phyloP scores from a whole-genome alignment of 2,113 vertebrate species.

The Orthochromis malagaraziensis region DNA sequence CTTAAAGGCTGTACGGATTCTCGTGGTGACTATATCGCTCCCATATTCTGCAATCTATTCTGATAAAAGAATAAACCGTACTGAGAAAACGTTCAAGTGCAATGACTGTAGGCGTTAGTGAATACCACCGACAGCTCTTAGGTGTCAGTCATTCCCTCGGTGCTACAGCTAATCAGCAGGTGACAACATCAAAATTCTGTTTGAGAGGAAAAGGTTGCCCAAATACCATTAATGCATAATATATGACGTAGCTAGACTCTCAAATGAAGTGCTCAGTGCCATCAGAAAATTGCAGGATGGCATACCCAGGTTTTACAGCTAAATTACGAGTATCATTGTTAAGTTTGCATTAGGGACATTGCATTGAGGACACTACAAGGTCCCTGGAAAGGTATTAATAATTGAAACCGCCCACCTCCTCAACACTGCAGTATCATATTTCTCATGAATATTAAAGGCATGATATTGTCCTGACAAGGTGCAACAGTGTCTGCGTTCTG shows the following conservation, averaged over 20 bases:
- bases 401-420: constrained; percentile 33
- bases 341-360: neutral
- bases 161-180: constrained; percentile 16
- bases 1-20: neutral
- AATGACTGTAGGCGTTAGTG: neutral
- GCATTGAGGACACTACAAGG: neutral
- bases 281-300: neutral
- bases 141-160: neutral
- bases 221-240: constrained; percentile 49
- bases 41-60: neutral
- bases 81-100: neutral
- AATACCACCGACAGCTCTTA: neutral
- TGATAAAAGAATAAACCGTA: neutral
- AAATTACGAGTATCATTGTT: neutral
- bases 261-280: neutral
- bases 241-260: neutral
- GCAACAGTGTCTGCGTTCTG: constrained; percentile 33
- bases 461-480: constrained; percentile 53
- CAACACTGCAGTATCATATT: constrained; percentile 51
- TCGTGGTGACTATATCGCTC: neutral
- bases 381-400: constrained; percentile 54
- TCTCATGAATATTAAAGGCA: constrained; percentile 61
- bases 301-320: neutral
- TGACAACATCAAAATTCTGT: constrained; percentile 31
- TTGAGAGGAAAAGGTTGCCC: constrained; percentile 39